Percentiles rank a stretch among this genome's conserved stretches.
Conservation (phyloP, 1,140 invertebrate genomes). For the Thaumetopoea pityocampa region DNA sequence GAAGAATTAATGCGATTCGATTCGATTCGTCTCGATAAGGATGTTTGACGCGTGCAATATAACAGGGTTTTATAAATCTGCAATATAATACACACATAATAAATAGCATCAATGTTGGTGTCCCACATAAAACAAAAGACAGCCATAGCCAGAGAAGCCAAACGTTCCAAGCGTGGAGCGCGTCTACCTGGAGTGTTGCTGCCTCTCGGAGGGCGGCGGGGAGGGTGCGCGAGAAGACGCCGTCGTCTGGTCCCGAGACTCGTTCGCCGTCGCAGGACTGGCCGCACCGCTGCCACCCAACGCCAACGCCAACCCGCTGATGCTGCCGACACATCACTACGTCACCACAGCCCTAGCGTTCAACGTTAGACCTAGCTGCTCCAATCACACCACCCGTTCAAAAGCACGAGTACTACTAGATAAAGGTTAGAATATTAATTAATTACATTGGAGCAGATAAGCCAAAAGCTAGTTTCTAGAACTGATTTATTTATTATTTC, state of each 20-base stretch:
- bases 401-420: slow-evolving; percentile 10
- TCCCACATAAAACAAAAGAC: slow-evolving; percentile 35
- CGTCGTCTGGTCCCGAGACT: slow-evolving; percentile 50
- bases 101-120: slow-evolving; percentile 37
- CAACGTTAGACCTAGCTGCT: slow-evolving; percentile 52
- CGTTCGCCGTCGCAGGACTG: slow-evolving; percentile 47
- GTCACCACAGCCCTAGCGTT: slow-evolving; percentile 67
- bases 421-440: slow-evolving; percentile 20
- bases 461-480: slow-evolving; percentile 39
- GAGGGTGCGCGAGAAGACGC: slow-evolving; percentile 58
- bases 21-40: too few species aligned
- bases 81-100: too few species aligned
- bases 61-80: too few species aligned
- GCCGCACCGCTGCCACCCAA: slow-evolving; percentile 65
- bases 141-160: slow-evolving; percentile 53
- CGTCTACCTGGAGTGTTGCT: slow-evolving; percentile 71
- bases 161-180: slow-evolving; percentile 63
- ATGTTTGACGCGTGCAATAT: too few species aligned
- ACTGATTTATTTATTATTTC: slow-evolving; percentile 18
- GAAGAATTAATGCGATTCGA: too few species aligned
- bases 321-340: slow-evolving; percentile 73
- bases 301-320: slow-evolving; percentile 74
- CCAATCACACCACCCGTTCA: slow-evolving; percentile 33
- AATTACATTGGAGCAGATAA: slow-evolving; percentile 61
- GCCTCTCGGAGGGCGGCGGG: slow-evolving; percentile 55